A percentile compares a stretch with the other conserved stretches of the same genome.
Evolutionary conservation across 2,797 vertebrate species (phyloP).

Genomic region (Sebastes taczanowskii): DNA sequence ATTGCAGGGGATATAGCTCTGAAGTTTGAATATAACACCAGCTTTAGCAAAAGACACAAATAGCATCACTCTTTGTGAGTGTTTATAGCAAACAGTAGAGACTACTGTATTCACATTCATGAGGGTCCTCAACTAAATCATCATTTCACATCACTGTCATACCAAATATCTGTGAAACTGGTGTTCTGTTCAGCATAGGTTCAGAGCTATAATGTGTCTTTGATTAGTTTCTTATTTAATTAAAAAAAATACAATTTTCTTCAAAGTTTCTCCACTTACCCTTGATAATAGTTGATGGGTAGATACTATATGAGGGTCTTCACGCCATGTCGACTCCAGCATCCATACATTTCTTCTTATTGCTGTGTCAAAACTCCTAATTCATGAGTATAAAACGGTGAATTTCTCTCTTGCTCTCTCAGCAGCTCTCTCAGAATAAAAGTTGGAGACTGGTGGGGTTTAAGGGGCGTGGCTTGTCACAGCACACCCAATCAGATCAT

Average conservation of each 20-base stretch:
- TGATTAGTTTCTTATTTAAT: constrained; percentile 12
- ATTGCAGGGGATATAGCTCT: background rate
- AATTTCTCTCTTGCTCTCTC: constrained; percentile 55
- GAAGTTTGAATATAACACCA: background rate
- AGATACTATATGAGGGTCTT: constrained; percentile 20
- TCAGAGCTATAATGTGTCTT: background rate
- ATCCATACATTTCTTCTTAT: constrained; percentile 15
- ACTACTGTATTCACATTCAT: background rate
- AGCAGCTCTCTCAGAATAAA: constrained; percentile 58
- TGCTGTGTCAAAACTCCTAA: constrained; percentile 36
- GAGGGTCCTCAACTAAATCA: background rate
- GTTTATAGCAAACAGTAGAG: background rate
- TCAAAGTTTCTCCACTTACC: constrained; percentile 66
- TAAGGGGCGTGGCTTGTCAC: constrained; percentile 29
- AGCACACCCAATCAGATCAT: constrained; percentile 52
- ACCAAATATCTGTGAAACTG: background rate
- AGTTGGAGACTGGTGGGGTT: constrained; percentile 48
- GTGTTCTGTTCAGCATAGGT: background rate
- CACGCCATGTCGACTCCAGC: constrained; percentile 60
- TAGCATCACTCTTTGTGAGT: background rate
- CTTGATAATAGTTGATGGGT: constrained; percentile 20
- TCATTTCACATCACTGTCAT: background rate
- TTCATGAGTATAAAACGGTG: constrained; percentile 32
- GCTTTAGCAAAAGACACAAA: background rate
- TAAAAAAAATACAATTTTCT: constrained; percentile 7